Evolutionary conservation across 2,113 vertebrate species (phyloP).

Genomic region (Dipodomys spectabilis): DNA sequence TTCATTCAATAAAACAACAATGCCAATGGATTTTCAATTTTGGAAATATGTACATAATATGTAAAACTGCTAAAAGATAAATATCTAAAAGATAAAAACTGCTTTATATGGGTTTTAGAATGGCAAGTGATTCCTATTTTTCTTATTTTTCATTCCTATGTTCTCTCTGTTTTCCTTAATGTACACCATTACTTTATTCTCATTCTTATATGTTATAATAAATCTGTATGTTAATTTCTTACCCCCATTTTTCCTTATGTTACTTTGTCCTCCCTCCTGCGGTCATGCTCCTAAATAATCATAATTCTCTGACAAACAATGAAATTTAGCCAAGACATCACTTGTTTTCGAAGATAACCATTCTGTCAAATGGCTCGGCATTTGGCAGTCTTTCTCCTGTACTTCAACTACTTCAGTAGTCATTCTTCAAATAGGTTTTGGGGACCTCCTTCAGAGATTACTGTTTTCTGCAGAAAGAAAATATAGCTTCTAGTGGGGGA

Average conservation of each 20-base stretch:
- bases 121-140: constrained; percentile 1
- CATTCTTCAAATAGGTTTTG: constrained; percentile 39
- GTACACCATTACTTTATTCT: background rate
- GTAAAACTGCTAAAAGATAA: background rate
- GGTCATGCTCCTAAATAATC: background rate
- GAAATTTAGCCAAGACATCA: constrained; percentile 47
- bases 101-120: background rate
- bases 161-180: background rate
- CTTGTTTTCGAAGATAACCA: constrained; percentile 41
- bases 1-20: background rate
- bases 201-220: too few species aligned
- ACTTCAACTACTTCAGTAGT: constrained; percentile 16
- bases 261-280: background rate
- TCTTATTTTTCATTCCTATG: background rate
- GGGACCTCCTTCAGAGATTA: background rate
- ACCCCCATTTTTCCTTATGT: background rate
- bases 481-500: background rate
- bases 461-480: background rate
- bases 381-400: constrained; percentile 40
- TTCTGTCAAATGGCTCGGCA: background rate
- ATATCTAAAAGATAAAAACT: background rate
- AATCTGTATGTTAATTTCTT: background rate
- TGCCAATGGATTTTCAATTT: constrained; percentile 26
- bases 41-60: background rate
- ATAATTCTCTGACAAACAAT: constrained; percentile 46